These are phyloP conservation scores for Heterohyrax brucei DNA, from an alignment of 2,797 vertebrate genomes.

Conservation along the genomic window DNA sequence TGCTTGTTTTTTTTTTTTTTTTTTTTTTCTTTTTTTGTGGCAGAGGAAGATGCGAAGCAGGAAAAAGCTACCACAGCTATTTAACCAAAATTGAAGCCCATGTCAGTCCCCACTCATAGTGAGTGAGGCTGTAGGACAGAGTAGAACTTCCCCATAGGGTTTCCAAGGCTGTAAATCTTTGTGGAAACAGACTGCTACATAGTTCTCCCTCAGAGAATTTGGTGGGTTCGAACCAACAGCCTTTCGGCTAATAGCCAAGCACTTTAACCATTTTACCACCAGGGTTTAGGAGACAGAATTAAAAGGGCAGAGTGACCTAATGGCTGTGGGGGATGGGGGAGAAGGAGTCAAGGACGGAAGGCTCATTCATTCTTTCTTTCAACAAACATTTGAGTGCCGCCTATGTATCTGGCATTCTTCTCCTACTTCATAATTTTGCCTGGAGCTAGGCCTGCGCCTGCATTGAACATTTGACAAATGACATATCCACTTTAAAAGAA, in stretches of 20 bases:
- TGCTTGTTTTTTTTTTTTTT: too few species aligned
- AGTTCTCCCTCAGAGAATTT: too few species aligned
- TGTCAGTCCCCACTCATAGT: too few species aligned
- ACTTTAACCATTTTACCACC: too few species aligned
- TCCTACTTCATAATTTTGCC: constrained; percentile 87
- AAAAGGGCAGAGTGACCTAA: constrained; percentile 38
- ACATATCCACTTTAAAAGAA: constrained; percentile 89
- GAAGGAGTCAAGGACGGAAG: constrained; percentile 79
- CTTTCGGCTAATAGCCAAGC: too few species aligned
- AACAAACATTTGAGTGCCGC: constrained; percentile 81
- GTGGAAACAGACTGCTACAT: too few species aligned
- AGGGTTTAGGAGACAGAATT: constrained; percentile 17
- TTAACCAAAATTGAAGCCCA: not conserved
- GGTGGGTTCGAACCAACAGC: too few species aligned
- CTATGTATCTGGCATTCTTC: constrained; percentile 87
- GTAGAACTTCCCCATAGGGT: too few species aligned
- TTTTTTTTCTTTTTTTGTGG: not conserved
- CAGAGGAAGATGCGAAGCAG: constrained; percentile 50
- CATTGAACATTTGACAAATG: constrained; percentile 88
- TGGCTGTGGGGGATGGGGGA: constrained; percentile 64
- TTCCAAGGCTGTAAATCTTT: too few species aligned
- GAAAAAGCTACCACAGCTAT: constrained; percentile 7
- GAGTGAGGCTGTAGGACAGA: too few species aligned
- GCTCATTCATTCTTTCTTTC: constrained; percentile 80
- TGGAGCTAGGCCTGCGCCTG: constrained; percentile 83